A percentile compares a stretch with the other conserved stretches of the same genome.
Conservation (phyloP, 2,113 vertebrate species). For the Craseonycteris thonglongyai region DNA sequence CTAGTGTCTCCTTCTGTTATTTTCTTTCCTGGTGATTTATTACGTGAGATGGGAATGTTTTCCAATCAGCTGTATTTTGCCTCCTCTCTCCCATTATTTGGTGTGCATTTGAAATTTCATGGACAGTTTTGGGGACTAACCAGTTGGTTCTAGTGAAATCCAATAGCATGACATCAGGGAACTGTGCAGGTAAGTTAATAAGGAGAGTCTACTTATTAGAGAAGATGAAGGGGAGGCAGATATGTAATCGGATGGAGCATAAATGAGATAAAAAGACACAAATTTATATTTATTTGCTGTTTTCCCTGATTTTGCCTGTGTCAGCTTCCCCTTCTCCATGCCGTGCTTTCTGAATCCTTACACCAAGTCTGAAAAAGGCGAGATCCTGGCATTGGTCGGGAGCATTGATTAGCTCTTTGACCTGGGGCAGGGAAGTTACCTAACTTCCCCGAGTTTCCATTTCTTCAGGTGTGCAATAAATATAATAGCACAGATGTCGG, state of each 20-base stretch:
- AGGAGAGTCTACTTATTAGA: not conserved
- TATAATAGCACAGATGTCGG: not conserved
- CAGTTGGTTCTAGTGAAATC: not conserved
- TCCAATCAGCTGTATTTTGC: not conserved
- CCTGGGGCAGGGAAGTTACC: not conserved
- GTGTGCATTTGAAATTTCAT: constrained; percentile 4
- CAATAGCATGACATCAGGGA: not conserved
- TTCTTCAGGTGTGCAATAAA: not conserved
- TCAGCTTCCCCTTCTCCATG: not conserved
- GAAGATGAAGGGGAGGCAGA: not conserved
- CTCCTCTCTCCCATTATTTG: constrained; percentile 2
- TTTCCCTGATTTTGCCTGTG: not conserved
- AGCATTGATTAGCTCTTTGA: not conserved
- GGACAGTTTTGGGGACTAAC: not conserved
- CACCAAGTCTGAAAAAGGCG: not conserved
- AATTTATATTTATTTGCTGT: not conserved
- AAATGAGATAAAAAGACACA: not conserved
- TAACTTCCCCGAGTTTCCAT: not conserved
- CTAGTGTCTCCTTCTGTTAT: not conserved
- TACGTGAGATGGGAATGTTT: not conserved
- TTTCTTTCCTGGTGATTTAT: not conserved
- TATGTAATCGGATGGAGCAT: not conserved
- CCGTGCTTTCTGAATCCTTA: not conserved
- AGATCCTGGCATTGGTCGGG: not conserved
- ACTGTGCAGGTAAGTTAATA: not conserved